Conservation (phyloP, 92 coral and sea anemone species). For the Nematostella vectensis region DNA sequence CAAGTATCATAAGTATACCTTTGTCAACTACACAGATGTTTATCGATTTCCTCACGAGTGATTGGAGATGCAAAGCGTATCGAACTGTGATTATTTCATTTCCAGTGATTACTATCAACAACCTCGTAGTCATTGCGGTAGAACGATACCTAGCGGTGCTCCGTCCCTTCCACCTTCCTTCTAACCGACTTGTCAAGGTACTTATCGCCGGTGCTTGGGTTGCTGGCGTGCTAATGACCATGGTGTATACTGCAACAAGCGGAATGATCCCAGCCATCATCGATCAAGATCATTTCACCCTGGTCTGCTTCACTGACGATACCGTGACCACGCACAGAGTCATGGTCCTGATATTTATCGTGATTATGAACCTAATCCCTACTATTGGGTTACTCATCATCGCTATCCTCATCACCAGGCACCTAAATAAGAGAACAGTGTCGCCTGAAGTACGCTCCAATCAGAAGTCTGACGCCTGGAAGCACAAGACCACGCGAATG, state of each 20-base stretch:
- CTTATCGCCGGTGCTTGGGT: constrained; percentile 4
- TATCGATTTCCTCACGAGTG: constrained; percentile 6
- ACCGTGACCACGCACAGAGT: not conserved
- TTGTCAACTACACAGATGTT: not conserved
- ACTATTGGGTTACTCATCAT: not conserved
- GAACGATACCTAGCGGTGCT: constrained; percentile 14
- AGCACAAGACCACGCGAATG: not conserved
- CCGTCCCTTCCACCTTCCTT: constrained; percentile 9
- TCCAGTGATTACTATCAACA: constrained; percentile 6
- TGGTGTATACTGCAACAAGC: not conserved
- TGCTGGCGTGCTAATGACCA: not conserved
- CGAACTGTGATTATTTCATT: constrained; percentile 6
- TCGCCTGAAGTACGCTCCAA: not conserved
- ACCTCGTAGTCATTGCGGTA: constrained; percentile 5
- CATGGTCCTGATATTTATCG: not conserved
- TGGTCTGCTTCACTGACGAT: not conserved
- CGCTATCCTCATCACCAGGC: not conserved
- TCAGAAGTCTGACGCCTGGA: too few relatives aligned
- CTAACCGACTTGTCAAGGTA: not conserved
- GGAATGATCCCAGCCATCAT: too few relatives aligned
- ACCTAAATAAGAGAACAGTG: not conserved
- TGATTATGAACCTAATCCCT: not conserved
- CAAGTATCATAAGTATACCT: too few relatives aligned
- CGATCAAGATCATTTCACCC: not conserved
- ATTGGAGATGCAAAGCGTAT: constrained; percentile 2